Percentiles rank a stretch among this genome's conserved stretches.
phyloP scores from a whole-genome alignment of 1,140 invertebrate species.

The Drosophila ogumai region DNA sequence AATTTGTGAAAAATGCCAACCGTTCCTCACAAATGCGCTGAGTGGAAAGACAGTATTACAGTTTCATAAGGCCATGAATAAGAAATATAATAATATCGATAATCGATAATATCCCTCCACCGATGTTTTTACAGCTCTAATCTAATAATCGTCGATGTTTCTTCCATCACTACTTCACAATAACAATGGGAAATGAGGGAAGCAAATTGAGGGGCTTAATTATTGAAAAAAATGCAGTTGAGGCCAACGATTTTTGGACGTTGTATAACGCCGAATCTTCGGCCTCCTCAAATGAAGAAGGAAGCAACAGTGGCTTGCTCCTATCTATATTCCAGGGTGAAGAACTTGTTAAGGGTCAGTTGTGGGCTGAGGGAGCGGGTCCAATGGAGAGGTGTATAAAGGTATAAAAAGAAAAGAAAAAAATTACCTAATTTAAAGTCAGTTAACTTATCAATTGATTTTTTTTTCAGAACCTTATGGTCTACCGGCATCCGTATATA shows the following conservation, averaged over 20 bases:
- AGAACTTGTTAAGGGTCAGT: conserved; percentile 86
- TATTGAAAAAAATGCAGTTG: conserved; percentile 90
- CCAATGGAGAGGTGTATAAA: conserved; percentile 91
- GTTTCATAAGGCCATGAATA: too few relatives aligned
- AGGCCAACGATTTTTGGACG: conserved; percentile 91
- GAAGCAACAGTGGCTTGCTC: conserved; percentile 86
- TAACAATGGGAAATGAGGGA: conserved; percentile 90
- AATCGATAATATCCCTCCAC: too few relatives aligned
- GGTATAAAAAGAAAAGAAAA: conserved; percentile 85
- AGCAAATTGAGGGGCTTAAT: conserved; percentile 90
- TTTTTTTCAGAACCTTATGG: conserved; percentile 90
- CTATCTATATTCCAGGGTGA: conserved; percentile 91
- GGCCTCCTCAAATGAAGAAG: conserved; percentile 86
- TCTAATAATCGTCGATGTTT: background rate
- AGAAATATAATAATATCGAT: too few relatives aligned
- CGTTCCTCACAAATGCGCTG: too few relatives aligned
- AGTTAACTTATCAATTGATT: background rate
- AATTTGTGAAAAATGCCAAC: too few relatives aligned
- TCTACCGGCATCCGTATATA: conserved; percentile 93
- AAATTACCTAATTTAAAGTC: background rate
- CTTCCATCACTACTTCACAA: background rate
- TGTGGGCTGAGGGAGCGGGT: conserved; percentile 87
- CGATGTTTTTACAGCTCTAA: too few relatives aligned
- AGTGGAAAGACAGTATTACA: too few relatives aligned
- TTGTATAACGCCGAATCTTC: conserved; percentile 89